These are phyloP conservation scores for Sisyra nigra DNA, from an alignment of 2,888 invertebrate species.

Conservation along the genomic window DNA sequence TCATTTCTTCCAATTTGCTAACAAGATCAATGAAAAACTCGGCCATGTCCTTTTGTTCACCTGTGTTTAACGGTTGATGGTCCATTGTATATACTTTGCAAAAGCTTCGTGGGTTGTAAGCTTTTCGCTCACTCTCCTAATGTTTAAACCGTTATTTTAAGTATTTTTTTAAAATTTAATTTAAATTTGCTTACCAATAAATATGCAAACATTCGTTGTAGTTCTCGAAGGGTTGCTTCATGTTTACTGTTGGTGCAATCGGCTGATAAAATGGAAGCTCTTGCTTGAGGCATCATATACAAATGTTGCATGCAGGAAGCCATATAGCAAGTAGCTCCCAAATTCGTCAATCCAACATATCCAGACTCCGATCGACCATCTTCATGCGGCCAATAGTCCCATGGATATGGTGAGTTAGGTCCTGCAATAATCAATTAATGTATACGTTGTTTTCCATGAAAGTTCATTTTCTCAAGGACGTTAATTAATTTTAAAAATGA, in stretches of 20 bases:
- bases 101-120: slow-evolving; percentile 88
- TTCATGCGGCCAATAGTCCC: slow-evolving; percentile 97
- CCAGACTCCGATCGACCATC: slow-evolving; percentile 89
- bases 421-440: slow-evolving; percentile 25
- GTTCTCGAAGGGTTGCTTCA: slow-evolving; percentile 64
- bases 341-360: slow-evolving; percentile 84
- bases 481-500: no score
- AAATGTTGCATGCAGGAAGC: slow-evolving; percentile 94
- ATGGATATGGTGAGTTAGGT: slow-evolving; percentile 73
- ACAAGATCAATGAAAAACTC: slow-evolving; percentile 95
- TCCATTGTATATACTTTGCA: slow-evolving; percentile 97
- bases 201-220: slow-evolving; percentile 93
- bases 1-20: slow-evolving; percentile 92
- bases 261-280: slow-evolving; percentile 67
- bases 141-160: slow-evolving; percentile 8
- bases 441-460: no score
- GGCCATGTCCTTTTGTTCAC: slow-evolving; percentile 96
- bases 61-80: slow-evolving; percentile 87
- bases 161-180: not conserved
- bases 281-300: slow-evolving; percentile 92
- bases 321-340: slow-evolving; percentile 96
- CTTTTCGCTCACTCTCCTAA: slow-evolving; percentile 84
- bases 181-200: slow-evolving; percentile 38
- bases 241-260: slow-evolving; percentile 59
- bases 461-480: no score